These are phyloP conservation scores for Romanogobio albipinnatus DNA, from an alignment of 2,113 vertebrate species.

Conservation along the genomic window DNA sequence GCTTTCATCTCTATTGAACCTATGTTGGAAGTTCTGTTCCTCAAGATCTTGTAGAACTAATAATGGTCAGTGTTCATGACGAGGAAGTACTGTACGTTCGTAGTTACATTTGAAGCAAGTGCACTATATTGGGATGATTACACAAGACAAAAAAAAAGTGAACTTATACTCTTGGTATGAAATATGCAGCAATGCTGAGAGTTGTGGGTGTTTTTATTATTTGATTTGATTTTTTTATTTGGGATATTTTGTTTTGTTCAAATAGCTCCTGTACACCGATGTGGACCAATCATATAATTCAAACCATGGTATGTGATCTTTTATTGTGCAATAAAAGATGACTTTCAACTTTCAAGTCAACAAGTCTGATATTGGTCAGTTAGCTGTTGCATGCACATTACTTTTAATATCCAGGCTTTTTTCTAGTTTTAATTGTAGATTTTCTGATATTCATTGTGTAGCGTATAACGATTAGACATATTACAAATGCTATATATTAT, in stretches of 20 bases:
- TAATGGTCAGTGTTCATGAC: constrained; percentile 38
- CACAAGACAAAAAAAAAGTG: constrained; percentile 43
- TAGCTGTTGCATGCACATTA: neutral
- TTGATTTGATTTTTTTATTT: constrained; percentile 45
- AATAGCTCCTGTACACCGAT: constrained; percentile 73
- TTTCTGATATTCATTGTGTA: no score
- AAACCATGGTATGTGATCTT: constrained; percentile 78
- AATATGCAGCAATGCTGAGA: constrained; percentile 52
- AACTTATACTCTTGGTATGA: constrained; percentile 53
- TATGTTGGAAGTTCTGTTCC: constrained; percentile 48
- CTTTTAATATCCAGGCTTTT: neutral
- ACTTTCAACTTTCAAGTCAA: constrained; percentile 72
- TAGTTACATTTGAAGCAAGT: constrained; percentile 57
- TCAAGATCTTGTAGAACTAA: constrained; percentile 45
- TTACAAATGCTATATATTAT: neutral
- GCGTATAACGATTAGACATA: neutral
- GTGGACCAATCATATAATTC: constrained; percentile 76
- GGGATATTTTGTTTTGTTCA: constrained; percentile 58
- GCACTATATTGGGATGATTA: constrained; percentile 55
- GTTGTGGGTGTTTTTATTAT: constrained; percentile 58
- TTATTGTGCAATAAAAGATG: constrained; percentile 82
- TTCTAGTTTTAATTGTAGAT: neutral
- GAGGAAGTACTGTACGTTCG: constrained; percentile 54
- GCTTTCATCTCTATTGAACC: constrained; percentile 13
- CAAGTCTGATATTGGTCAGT: constrained; percentile 27